Evolutionary conservation across 2,113 vertebrate species (phyloP).

Genomic region (Tyrannus savana): DNA sequence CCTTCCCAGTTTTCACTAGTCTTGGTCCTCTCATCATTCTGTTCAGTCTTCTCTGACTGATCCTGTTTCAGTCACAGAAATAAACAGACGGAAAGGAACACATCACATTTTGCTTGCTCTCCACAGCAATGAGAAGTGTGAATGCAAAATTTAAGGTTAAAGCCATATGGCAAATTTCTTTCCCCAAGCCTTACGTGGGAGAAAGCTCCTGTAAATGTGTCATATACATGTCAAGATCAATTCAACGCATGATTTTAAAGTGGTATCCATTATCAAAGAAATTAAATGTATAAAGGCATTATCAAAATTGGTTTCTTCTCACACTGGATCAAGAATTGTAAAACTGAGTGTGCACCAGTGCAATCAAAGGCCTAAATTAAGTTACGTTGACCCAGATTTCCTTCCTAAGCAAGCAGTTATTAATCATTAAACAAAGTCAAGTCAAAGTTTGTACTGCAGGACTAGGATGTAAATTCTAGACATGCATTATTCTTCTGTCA

Average conservation of each 20-base stretch:
- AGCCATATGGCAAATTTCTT: background rate
- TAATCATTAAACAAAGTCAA: background rate
- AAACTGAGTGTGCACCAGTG: background rate
- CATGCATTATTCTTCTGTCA: background rate
- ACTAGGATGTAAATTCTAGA: background rate
- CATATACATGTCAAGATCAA: background rate
- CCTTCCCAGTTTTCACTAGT: background rate
- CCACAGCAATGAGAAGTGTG: background rate
- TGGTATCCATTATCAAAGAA: background rate
- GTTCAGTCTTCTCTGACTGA: background rate
- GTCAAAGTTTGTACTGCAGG: background rate
- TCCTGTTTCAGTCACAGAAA: background rate
- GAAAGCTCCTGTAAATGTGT: background rate
- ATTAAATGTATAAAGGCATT: background rate
- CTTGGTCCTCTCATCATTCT: background rate
- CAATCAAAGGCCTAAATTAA: background rate
- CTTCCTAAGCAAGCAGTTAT: background rate
- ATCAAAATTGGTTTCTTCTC: background rate
- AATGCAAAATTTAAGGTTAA: background rate
- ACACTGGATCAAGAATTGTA: background rate
- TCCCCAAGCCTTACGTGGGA: background rate
- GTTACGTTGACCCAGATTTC: background rate
- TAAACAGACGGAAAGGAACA: background rate
- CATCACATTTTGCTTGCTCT: conserved; percentile 18
- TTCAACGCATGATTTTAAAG: background rate